Evolutionary conservation across 2,888 invertebrate genomes (phyloP), one percentile per base, ranked within the genome.

Genomic region (Dynastes maya): DNA sequence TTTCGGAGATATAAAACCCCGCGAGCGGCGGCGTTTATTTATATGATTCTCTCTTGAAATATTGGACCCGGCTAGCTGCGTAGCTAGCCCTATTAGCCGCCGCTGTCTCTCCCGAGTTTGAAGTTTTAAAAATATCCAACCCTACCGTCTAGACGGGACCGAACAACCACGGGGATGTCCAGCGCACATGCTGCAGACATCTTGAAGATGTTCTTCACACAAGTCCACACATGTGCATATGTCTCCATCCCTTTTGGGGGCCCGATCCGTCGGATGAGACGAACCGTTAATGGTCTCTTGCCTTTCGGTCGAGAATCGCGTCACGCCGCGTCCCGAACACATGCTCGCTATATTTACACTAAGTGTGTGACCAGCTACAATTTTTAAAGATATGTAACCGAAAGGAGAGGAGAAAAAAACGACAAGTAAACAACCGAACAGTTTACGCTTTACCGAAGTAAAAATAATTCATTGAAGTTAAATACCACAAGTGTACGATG

Each of bases 121-220:
- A 55, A 5, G 55, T 55, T 71, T 78, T 87, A 86, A 85, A 86
- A 86, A 86, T 86, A 86, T 84, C 84, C 79, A 84, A 86, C 86
- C 86, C 87, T 86, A 82, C 79, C 80, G 82, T 83, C 81, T 82
- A 81, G 81, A 82, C 81, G 55, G 45, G 67, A 65, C 75, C 61
- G 55, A 16, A 55, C 55, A 55, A 61, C 65, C 71, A 70, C 74
- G 77, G 78, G 78, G 78, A 78, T 81, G 82, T 82, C 82, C 82
- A 82, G 80, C 68, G 77, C 82, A 82, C 78, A 81, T 82, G 82
- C 79, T 80, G 82, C 61, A 82, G 82, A 82, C 83, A 83, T 85
- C 85, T 86, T 84, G 85, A 83, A 85, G 85, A 86, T 86, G 85
- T 87, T 87, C 86, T 87, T 87, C 87, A 87, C 87, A 86, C 87